A percentile compares a stretch with the other conserved stretches of the same genome.
Conservation (phyloP, 2,113 vertebrate genomes). For the Phasianus colchicus region DNA sequence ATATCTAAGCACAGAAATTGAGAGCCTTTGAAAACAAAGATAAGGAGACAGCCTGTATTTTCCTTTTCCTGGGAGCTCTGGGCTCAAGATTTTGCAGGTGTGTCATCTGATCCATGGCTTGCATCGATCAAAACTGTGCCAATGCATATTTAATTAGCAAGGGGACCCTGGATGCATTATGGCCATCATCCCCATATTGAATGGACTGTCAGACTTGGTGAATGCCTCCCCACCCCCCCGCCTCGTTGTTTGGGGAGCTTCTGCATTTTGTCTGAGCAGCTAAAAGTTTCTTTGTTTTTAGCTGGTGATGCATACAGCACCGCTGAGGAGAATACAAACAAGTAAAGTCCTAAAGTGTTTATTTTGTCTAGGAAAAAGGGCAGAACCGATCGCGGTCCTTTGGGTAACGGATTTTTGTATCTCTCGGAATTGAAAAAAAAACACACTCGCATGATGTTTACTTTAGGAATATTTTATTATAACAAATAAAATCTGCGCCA, state of each 20-base stretch:
- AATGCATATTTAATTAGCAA: slow-evolving; percentile 97
- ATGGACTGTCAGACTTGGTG: slow-evolving; percentile 90
- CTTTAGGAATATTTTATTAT: slow-evolving; percentile 75
- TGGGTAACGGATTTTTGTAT: slow-evolving; percentile 75
- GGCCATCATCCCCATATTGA: slow-evolving; percentile 88
- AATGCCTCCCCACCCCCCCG: slow-evolving; percentile 80
- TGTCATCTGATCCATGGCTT: slow-evolving; percentile 91
- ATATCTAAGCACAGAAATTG: slow-evolving; percentile 90
- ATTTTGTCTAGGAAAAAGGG: slow-evolving; percentile 87
- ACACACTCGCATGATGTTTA: slow-evolving; percentile 55
- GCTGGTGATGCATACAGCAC: slow-evolving; percentile 90
- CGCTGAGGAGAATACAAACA: slow-evolving; percentile 92
- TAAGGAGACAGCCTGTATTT: slow-evolving; percentile 85
- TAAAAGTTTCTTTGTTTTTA: slow-evolving; percentile 97
- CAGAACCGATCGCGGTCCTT: slow-evolving; percentile 78
- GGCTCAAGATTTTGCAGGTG: slow-evolving; percentile 92
- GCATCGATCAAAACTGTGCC: slow-evolving; percentile 90
- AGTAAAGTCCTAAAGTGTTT: slow-evolving; percentile 89
- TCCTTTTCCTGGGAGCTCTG: slow-evolving; percentile 86
- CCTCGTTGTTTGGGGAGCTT: slow-evolving; percentile 87
- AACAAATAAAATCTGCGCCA: slow-evolving; percentile 71
- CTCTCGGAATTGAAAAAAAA: slow-evolving; percentile 63
- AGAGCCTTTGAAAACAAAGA: slow-evolving; percentile 89
- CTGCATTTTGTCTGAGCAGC: slow-evolving; percentile 87
- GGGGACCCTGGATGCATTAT: slow-evolving; percentile 87